Conservation (phyloP, 2,888 invertebrate genomes). For the Erebia epiphron region DNA sequence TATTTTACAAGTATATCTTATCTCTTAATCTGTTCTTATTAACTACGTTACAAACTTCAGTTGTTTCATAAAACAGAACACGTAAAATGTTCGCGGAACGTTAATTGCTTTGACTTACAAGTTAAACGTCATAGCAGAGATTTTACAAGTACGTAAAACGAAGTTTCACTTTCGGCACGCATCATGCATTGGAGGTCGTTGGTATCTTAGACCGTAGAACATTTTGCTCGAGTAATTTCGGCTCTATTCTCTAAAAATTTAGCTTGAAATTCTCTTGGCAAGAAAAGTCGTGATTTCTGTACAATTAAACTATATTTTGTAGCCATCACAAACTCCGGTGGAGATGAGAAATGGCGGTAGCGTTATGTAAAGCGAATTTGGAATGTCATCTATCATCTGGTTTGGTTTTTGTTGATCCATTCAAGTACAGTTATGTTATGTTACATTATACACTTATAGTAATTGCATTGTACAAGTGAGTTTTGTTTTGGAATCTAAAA, state of each 20-base stretch:
- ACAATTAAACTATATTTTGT: slow-evolving; percentile 35
- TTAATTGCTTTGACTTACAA: slow-evolving; percentile 10
- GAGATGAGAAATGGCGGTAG: slow-evolving; percentile 37
- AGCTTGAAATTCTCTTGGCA: slow-evolving; percentile 8
- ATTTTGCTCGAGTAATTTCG: slow-evolving; percentile 11
- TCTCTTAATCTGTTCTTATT: not conserved
- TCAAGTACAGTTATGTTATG: slow-evolving; percentile 7
- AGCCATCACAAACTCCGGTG: slow-evolving; percentile 29
- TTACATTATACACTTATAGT: not conserved
- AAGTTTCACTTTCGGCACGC: slow-evolving; percentile 59
- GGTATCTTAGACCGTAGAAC: slow-evolving; percentile 30
- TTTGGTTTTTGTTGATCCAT: slow-evolving; percentile 19
- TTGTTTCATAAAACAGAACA: not conserved
- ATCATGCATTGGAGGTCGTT: slow-evolving; percentile 51
- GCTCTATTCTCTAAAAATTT: not conserved
- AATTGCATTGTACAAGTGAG: not conserved
- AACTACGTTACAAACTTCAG: not conserved
- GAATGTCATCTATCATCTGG: slow-evolving; percentile 13
- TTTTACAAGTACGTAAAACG: slow-evolving; percentile 33
- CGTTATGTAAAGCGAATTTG: slow-evolving; percentile 36
- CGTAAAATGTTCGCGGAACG: not conserved
- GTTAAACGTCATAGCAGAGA: slow-evolving; percentile 35
- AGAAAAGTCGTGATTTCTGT: slow-evolving; percentile 36
- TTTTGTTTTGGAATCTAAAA: not conserved
- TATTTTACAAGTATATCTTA: not conserved